A percentile compares a stretch with the other conserved stretches of the same genome.
These are phyloP conservation scores for Neelides sp. DNA, from an alignment of 1,140 invertebrate genomes.

Conservation along the genomic window DNA sequence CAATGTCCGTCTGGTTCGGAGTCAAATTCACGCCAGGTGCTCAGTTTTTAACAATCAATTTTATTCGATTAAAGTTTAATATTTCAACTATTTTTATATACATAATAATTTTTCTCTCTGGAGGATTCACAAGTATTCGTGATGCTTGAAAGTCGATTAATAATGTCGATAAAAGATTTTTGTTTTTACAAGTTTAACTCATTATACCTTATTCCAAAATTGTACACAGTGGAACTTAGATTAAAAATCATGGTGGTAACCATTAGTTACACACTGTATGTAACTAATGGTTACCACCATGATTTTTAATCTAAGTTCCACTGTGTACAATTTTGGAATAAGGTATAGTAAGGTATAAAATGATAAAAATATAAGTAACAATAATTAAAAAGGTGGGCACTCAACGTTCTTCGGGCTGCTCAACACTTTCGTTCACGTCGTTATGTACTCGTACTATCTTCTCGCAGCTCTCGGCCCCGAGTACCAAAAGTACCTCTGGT, in stretches of 20 bases:
- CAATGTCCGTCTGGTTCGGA: conserved; percentile 90
- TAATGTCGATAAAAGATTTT: conserved; percentile 1
- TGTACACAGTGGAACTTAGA: no score
- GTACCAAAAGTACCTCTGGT: conserved; percentile 74
- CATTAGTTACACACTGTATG: no score
- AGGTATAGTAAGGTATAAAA: not conserved
- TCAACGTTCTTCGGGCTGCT: conserved; percentile 76
- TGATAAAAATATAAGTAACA: not conserved
- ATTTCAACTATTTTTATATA: conserved; percentile 1
- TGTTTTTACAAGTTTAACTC: no score
- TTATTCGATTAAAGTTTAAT: conserved; percentile 5
- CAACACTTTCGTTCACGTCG: conserved; percentile 87
- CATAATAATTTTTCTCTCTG: conserved; percentile 5
- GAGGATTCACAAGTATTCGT: no score
- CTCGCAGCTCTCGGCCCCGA: conserved; percentile 74
- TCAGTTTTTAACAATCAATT: conserved; percentile 32
- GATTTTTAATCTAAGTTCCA: no score
- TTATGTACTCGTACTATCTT: conserved; percentile 90
- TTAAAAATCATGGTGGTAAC: no score
- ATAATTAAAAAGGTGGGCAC: conserved; percentile 53
- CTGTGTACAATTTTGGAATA: no score
- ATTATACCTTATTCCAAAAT: no score
- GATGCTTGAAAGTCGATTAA: no score
- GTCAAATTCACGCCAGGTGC: conserved; percentile 90
- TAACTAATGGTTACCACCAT: no score